A percentile compares a stretch with the other conserved stretches of the same genome.
These are phyloP conservation scores for Cryptotermes secundus DNA, from an alignment of 1,140 invertebrate species.

Conservation along the genomic window DNA sequence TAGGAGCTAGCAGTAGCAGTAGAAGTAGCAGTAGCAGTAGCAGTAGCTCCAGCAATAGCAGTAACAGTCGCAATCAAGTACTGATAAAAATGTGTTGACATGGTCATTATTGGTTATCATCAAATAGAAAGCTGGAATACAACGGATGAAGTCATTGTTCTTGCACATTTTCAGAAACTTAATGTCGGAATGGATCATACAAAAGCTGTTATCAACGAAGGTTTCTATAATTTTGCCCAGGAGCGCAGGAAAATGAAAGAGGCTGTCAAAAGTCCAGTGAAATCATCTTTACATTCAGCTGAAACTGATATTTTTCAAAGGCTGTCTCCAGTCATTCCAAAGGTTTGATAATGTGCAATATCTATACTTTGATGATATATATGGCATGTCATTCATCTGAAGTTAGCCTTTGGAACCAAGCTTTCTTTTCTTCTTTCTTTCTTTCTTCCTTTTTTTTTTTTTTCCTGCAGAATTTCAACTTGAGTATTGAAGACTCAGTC, in stretches of 20 bases:
- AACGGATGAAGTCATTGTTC: background rate
- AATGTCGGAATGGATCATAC: slow-evolving; percentile 68
- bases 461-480: slow-evolving; percentile 60
- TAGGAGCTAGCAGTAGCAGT: no score
- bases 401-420: background rate
- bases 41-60: no score
- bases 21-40: no score
- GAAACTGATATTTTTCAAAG: slow-evolving; percentile 49
- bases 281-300: background rate
- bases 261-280: background rate
- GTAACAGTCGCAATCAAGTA: no score
- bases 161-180: slow-evolving; percentile 63
- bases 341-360: slow-evolving; percentile 51
- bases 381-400: background rate
- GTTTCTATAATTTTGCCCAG: slow-evolving; percentile 60
- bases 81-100: no score
- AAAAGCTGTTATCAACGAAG: slow-evolving; percentile 63
- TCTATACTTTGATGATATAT: background rate
- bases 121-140: no score
- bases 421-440: slow-evolving; percentile 23
- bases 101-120: no score
- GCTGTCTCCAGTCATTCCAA: slow-evolving; percentile 71
- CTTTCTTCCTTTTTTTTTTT: no score
- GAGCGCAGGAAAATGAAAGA: slow-evolving; percentile 40
- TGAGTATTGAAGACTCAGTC: slow-evolving; percentile 68